A percentile compares a stretch with the other conserved stretches of the same genome.
Evolutionary conservation across 2,113 vertebrate genomes (phyloP).

Genomic region (Dromiciops gliroides): DNA sequence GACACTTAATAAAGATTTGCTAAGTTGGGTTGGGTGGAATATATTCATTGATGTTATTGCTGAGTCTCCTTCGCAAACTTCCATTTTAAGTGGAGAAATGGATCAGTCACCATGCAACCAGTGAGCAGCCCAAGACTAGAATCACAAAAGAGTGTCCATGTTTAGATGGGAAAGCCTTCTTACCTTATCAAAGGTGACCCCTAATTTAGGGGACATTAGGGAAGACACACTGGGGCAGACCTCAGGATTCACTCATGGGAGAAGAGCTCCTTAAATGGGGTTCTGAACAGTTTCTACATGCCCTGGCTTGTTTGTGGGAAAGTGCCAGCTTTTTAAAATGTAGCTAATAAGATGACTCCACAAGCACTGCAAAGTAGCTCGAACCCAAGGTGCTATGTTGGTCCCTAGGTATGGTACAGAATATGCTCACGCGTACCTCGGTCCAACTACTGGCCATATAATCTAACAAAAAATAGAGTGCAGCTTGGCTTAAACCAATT

Average conservation of each 20-base stretch:
- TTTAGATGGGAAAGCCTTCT: background rate
- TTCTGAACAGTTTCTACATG: fast-evolving
- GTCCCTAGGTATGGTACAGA: background rate
- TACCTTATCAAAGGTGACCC: background rate
- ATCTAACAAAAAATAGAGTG: background rate
- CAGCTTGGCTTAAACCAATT: background rate
- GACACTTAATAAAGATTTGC: background rate
- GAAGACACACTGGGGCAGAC: fast-evolving
- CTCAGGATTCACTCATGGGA: background rate
- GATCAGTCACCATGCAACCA: too few relatives aligned
- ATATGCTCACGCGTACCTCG: background rate
- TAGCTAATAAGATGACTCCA: fast-evolving
- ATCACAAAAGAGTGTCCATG: fast-evolving
- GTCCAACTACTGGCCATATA: fast-evolving
- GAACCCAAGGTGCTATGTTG: constrained; percentile 4
- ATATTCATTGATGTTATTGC: background rate
- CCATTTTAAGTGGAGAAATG: background rate
- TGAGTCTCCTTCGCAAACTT: background rate
- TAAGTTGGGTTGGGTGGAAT: background rate
- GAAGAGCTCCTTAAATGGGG: fast-evolving
- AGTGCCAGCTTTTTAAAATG: background rate
- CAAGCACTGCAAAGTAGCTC: background rate
- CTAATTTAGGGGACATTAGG: fast-evolving
- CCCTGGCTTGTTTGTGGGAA: background rate
- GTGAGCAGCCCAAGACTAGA: fast-evolving